phyloP scores from a whole-genome alignment of 2,888 invertebrate species.

The Embidobia sp. region DNA sequence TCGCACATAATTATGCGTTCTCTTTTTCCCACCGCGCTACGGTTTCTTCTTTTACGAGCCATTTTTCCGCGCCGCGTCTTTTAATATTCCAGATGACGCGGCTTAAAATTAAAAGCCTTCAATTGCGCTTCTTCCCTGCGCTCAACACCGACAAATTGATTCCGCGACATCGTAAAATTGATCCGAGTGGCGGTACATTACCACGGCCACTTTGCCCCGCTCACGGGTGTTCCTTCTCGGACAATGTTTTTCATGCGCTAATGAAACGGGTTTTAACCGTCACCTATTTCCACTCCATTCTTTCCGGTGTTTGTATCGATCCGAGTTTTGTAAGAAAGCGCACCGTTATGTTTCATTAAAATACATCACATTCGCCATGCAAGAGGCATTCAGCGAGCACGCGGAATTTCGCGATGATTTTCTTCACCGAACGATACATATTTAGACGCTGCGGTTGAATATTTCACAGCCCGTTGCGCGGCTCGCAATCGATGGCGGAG shows the following conservation, averaged over 20 bases:
- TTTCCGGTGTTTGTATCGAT: too few relatives aligned
- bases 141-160: not conserved
- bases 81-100: conserved; percentile 26
- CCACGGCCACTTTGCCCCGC: not conserved
- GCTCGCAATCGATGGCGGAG: conserved; percentile 5
- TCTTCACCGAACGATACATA: conserved; percentile 34
- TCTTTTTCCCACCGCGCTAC: not conserved
- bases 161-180: conserved; percentile 9
- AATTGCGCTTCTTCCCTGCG: not conserved
- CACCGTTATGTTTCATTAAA: conserved; percentile 41
- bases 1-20: conserved; percentile 19
- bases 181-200: not conserved
- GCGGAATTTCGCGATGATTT: conserved; percentile 46
- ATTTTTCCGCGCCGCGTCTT: conserved; percentile 8
- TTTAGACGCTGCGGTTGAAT: conserved; percentile 39
- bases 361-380: conserved; percentile 22
- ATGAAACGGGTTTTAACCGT: too few relatives aligned
- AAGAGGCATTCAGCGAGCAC: conserved; percentile 5
- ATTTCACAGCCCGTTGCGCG: conserved; percentile 4
- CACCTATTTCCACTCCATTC: too few relatives aligned
- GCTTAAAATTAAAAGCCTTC: conserved; percentile 19
- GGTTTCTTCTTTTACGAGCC: conserved; percentile 4
- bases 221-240: too few relatives aligned
- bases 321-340: too few relatives aligned
- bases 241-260: too few relatives aligned